phyloP scores from a whole-genome alignment of 2,888 invertebrate genomes.

The Odontocerum albicorne region DNA sequence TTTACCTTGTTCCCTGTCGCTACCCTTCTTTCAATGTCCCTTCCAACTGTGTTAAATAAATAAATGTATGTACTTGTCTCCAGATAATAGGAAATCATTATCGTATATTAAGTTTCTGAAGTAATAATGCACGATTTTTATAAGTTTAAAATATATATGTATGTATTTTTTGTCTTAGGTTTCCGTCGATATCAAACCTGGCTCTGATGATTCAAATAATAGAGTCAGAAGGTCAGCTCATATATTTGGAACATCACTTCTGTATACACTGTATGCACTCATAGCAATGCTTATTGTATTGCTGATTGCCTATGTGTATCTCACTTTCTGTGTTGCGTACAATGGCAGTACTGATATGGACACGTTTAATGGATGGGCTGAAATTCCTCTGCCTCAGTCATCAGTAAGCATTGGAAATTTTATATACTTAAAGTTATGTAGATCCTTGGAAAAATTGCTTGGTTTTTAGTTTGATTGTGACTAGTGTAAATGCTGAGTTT shows the following conservation, averaged over 20 bases:
- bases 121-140: no score
- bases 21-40: no score
- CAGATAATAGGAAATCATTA: no score
- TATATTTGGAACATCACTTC: not conserved
- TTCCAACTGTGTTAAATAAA: no score
- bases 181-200: not conserved
- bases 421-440: not conserved
- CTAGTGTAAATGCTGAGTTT: no score
- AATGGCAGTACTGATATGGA: no score
- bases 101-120: no score
- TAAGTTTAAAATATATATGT: no score
- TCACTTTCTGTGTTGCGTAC: not conserved
- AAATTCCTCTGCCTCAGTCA: slow-evolving; percentile 6
- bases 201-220: not conserved
- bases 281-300: not conserved
- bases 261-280: not conserved
- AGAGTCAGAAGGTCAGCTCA: not conserved
- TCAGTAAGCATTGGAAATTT: not conserved
- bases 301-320: not conserved
- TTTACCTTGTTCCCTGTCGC: no score
- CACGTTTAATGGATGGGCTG: slow-evolving; percentile 7
- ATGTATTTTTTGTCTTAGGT: slow-evolving; percentile 2
- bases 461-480: no score
- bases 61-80: no score
- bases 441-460: no score